Base-by-base conservation (phyloP, 37 sponge, comb jelly and placozoan species). In the Ephydatia muelleri region DNA sequence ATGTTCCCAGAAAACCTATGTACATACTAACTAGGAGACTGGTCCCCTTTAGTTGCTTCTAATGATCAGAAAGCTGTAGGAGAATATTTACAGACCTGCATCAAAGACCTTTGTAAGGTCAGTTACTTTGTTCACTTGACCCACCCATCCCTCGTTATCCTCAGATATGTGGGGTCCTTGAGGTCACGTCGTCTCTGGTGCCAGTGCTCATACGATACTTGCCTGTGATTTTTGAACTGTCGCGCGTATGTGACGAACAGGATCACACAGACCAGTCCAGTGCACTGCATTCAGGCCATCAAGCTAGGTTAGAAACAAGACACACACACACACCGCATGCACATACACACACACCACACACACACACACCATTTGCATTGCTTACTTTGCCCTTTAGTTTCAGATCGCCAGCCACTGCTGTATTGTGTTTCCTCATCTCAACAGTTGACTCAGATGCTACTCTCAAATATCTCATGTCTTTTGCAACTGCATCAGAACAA, bases 221-320 rank as follows among this genome's bases (percentile, higher is more conserved):
- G 1, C 86, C 89, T 5, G 34, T 92, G 25, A 30, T 92, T 38
- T 88, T 92, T 78, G 71, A 72, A 0, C 3, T 92, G 3, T 88
- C 86, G 86, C 2, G 47, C n/a, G 68, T 26, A n/a, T 35, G 34
- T 23, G 21, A 28, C 66, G 23, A 29, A 69, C 43, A 43, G 43
- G 43, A 43, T 6, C 6, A 6, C 43, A 43, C 43, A 9, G 43
- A 43, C 3, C 3, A 9, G 43, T 6, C 43, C 43, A 43, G 43
- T 43, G 43, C 43, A 43, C 3, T 9, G 43, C 43, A 43, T 3
- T 6, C 43, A 43, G 43, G 43, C 43, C 43, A 43, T 6, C 3
- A 9, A 43, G 43, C 6, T 43, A 43, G 43, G 43, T 43, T 43
- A 43, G 43, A 43, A 43, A 6, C 3, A 43, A 43, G 6, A 43